A percentile compares a stretch with the other conserved stretches of the same genome.
Evolutionary conservation across 2,888 invertebrate genomes (phyloP).

Genomic region (Drosophila rubida): DNA sequence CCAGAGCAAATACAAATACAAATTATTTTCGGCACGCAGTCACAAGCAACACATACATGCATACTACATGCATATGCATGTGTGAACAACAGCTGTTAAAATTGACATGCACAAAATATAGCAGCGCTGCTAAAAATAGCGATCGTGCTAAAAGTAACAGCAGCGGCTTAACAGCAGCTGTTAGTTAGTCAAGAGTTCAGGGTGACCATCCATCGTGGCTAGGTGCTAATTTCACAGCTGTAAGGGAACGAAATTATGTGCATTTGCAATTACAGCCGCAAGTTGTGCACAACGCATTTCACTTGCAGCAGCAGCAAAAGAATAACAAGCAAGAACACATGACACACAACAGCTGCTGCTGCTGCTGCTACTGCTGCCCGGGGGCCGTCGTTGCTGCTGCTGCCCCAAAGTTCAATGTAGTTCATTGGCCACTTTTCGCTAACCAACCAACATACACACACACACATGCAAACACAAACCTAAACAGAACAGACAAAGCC

Average conservation of each 20-base stretch:
- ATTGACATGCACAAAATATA: constrained; percentile 30
- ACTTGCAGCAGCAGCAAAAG: constrained; percentile 25
- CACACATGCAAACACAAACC: constrained; percentile 30
- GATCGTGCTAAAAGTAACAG: constrained; percentile 53
- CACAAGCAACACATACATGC: background rate
- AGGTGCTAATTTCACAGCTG: constrained; percentile 24
- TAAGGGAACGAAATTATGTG: background rate
- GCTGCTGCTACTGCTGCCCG: constrained; percentile 48
- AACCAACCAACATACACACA: constrained; percentile 46
- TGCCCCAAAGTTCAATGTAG: constrained; percentile 78
- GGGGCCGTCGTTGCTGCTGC: constrained; percentile 45
- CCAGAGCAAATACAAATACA: constrained; percentile 24
- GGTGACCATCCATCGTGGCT: constrained; percentile 6
- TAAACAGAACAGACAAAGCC: constrained; percentile 73
- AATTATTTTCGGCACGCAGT: constrained; percentile 32
- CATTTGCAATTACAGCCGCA: constrained; percentile 32
- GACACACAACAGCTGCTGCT: constrained; percentile 67
- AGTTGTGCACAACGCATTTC: constrained; percentile 35
- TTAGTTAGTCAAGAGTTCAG: constrained; percentile 4
- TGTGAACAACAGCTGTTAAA: constrained; percentile 52
- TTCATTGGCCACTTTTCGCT: constrained; percentile 81
- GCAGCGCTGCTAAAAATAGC: constrained; percentile 37
- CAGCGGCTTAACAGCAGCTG: constrained; percentile 9
- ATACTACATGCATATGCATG: background rate
- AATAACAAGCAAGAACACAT: constrained; percentile 55